These are phyloP conservation scores for Pristionchus entomophagus DNA, from an alignment of 2,888 invertebrate species.

Conservation along the genomic window DNA sequence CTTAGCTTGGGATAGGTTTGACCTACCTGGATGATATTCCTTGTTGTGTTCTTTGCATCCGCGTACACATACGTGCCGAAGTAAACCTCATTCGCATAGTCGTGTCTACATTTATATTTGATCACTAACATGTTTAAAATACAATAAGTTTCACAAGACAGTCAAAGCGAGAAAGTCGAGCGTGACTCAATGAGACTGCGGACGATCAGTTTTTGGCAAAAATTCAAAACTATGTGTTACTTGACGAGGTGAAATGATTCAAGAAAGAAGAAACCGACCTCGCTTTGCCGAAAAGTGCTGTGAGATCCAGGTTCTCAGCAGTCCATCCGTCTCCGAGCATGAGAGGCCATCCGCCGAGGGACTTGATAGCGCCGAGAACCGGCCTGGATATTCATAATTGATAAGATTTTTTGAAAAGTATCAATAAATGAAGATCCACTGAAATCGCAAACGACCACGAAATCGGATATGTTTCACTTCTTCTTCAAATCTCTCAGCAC, in stretches of 20 bases:
- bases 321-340: constrained; percentile 47
- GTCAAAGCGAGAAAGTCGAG: no score
- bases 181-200: no score
- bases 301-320: constrained; percentile 25
- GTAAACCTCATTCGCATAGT: constrained; percentile 55
- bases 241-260: no score
- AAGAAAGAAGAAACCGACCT: no score
- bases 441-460: not conserved
- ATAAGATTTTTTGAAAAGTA: no score
- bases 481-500: not conserved
- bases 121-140: not conserved
- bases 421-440: no score
- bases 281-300: not conserved
- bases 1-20: no score
- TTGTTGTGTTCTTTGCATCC: constrained; percentile 62
- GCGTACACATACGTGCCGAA: constrained; percentile 58
- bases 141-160: not conserved
- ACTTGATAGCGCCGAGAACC: constrained; percentile 59
- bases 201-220: no score
- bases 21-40: constrained; percentile 58
- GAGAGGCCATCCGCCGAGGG: constrained; percentile 73
- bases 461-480: not conserved
- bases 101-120: constrained; percentile 32
- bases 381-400: constrained; percentile 57
- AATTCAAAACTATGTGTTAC: no score